These are phyloP conservation scores for Chelonus formosanus DNA, from an alignment of 2,888 invertebrate genomes.

Conservation along the genomic window DNA sequence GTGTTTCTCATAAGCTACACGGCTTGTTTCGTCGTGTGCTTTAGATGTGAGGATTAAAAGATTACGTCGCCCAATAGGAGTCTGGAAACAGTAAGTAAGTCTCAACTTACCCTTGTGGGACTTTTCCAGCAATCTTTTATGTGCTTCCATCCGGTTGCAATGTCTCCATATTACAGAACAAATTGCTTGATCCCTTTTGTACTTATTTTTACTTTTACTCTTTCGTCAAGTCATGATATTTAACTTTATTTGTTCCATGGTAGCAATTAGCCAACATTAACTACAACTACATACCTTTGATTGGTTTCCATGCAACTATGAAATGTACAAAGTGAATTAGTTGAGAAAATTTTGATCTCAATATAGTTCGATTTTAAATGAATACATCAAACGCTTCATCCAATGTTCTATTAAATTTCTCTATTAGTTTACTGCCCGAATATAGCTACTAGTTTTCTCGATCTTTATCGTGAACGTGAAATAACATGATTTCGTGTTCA, in stretches of 20 bases:
- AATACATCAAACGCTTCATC: not conserved
- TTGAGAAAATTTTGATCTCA: constrained; percentile 4
- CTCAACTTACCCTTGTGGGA: constrained; percentile 38
- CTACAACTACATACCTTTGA: constrained; percentile 44
- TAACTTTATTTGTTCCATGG: constrained; percentile 49
- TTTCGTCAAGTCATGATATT: constrained; percentile 23
- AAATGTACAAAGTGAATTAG: constrained; percentile 1
- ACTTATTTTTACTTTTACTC: constrained; percentile 20
- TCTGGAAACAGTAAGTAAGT: constrained; percentile 41
- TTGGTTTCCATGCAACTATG: constrained; percentile 2
- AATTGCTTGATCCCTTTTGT: constrained; percentile 40
- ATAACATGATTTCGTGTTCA: constrained; percentile 19
- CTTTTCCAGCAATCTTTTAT: constrained; percentile 15
- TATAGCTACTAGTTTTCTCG: not conserved
- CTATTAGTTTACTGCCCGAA: not conserved
- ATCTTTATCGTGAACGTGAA: constrained; percentile 19
- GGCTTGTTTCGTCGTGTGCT: constrained; percentile 35
- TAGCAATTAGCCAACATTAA: constrained; percentile 52
- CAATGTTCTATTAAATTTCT: constrained; percentile 19
- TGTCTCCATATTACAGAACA: constrained; percentile 52
- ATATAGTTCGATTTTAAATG: not conserved
- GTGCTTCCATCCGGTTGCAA: constrained; percentile 12
- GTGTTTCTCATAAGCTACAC: constrained; percentile 35
- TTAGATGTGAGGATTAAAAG: constrained; percentile 51
- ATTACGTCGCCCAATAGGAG: constrained; percentile 53